Conservation (phyloP, 2,888 invertebrate genomes). For the Pristionchus fissidentatus region DNA sequence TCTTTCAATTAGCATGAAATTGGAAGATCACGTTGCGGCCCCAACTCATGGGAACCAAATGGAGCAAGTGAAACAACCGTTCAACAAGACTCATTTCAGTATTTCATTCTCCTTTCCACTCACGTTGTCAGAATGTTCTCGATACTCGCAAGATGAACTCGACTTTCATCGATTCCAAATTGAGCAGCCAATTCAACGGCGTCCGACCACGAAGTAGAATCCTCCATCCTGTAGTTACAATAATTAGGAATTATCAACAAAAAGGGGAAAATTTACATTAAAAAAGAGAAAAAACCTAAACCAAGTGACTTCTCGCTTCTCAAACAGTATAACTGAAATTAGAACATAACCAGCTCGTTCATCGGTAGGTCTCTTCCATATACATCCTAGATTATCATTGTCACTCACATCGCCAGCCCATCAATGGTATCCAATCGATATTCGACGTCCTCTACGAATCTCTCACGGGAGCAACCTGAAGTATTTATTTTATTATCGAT, state of each 20-base stretch:
- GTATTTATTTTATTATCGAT: not conserved
- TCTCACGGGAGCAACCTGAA: conserved; percentile 61
- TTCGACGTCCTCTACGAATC: conserved; percentile 62
- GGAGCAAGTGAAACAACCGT: not conserved
- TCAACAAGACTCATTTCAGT: not conserved
- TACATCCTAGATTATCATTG: too few relatives aligned
- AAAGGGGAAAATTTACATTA: not conserved
- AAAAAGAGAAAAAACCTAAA: not conserved
- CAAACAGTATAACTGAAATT: not conserved
- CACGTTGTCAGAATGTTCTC: conserved; percentile 60
- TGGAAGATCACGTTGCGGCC: too few relatives aligned
- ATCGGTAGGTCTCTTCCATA: too few relatives aligned
- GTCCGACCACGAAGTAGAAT: conserved; percentile 58
- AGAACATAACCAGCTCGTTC: too few relatives aligned
- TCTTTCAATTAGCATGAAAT: too few relatives aligned
- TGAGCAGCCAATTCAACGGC: conserved; percentile 60
- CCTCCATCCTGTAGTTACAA: conserved; percentile 54
- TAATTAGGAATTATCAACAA: not conserved
- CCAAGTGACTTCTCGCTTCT: not conserved
- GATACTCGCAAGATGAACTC: conserved; percentile 62
- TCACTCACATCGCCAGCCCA: conserved; percentile 63
- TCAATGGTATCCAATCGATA: conserved; percentile 63
- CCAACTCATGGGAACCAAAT: not conserved
- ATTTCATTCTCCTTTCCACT: not conserved
- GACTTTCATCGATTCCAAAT: conserved; percentile 59